These are phyloP conservation scores for Eriosoma lanigerum DNA, from an alignment of 1,140 invertebrate species.

Conservation along the genomic window DNA sequence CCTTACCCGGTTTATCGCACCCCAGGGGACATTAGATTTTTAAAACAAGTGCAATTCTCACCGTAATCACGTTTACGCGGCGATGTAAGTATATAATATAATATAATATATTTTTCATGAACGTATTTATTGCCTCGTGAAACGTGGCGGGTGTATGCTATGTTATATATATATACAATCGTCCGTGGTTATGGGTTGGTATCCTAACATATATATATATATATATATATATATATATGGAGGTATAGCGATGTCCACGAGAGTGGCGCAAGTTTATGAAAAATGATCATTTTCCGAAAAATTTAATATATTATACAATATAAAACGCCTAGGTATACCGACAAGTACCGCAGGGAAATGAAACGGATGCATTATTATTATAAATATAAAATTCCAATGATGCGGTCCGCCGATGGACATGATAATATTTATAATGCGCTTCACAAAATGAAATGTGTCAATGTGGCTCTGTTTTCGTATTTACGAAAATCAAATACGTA, in stretches of 20 bases:
- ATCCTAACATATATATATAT: background rate
- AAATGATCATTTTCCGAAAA: conserved; percentile 23
- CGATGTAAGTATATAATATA: conserved; percentile 26
- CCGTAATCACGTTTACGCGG: conserved; percentile 46
- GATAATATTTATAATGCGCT: too few species aligned
- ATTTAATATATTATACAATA: too few species aligned
- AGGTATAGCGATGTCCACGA: background rate
- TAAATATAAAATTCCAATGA: background rate
- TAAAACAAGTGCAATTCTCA: conserved; percentile 49
- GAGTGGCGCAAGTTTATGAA: too few species aligned
- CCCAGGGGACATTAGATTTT: conserved; percentile 50
- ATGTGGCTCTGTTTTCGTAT: too few species aligned
- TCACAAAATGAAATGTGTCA: too few species aligned
- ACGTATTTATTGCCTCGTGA: conserved; percentile 1
- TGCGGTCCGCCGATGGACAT: background rate
- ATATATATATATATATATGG: background rate
- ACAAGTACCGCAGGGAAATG: background rate
- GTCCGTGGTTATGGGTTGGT: too few species aligned
- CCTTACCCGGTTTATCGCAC: conserved; percentile 44
- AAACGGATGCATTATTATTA: background rate
- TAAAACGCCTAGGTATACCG: conserved; percentile 17
- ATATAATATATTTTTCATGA: conserved; percentile 28
- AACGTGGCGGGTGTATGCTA: background rate
- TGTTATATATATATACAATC: background rate
- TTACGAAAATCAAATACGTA: too few species aligned